Evolutionary conservation across 2,113 vertebrate species (phyloP), one percentile per base, ranked within the genome.

Genomic region (Opisthocomus hoazin): DNA sequence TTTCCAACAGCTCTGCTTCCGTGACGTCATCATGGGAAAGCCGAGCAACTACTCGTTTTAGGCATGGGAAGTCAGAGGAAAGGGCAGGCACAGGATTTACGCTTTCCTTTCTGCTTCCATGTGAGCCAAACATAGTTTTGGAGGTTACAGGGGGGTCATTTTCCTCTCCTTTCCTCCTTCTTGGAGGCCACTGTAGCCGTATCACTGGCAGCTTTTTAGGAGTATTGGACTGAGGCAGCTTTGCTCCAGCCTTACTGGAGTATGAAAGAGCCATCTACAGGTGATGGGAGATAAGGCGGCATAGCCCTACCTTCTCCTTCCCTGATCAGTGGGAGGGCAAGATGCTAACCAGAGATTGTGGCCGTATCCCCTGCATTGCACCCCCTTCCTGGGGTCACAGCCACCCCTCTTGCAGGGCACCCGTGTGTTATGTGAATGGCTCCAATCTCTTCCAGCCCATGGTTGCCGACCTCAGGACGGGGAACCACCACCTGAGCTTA

Each of bases 231-330:
- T 11, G 37, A 80, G 51, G 46, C 76, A 60, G 61, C 77, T 81
- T 81, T 78, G 41, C 91, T 92, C 56, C 71, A 66, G 74, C 64
- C 81, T 74, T 96, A 43, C 60, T 1, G 2, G 94, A 88, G 90
- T 63, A 89, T 89, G 71, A 87, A 97, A 95, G 96, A 94, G 96
- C 95, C 96, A 96, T 93, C 94, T 95, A 93, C 91, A 95, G 93
- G 93, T 97, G 85, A 94, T 87, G 91, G 84, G 69, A 90, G 86
- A 94, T 70, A 96, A 81, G 93, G 79, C 87, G 74, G 46, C 76
- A 73, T 19, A 69, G 58, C 61, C 61, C 68, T 70, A 19, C 41
- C 65, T 73, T 87, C 51, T n/a, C 32, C 32, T 54, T 53, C 39
- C 39, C 32, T 4, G 20, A 34, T 15, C 78, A 39, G 43, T 10